Evolutionary conservation across 2,888 invertebrate genomes (phyloP).

Genomic region (Zootermopsis nevadensis): DNA sequence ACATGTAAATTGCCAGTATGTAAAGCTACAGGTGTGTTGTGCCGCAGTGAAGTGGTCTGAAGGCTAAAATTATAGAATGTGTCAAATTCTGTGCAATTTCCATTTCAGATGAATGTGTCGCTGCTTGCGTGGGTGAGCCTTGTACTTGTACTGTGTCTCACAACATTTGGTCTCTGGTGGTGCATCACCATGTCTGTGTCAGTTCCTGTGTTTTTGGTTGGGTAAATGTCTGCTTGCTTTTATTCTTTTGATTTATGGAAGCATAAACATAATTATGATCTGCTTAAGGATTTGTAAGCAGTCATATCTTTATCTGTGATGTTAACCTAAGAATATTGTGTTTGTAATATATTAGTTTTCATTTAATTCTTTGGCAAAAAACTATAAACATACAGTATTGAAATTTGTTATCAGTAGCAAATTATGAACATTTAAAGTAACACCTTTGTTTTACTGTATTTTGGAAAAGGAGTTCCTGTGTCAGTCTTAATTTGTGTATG

Average conservation of each 20-base stretch:
- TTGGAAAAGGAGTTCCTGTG: too few species aligned
- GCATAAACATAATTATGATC: not conserved
- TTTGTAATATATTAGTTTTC: not conserved
- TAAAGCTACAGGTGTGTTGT: too few species aligned
- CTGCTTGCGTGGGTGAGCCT: conserved; percentile 62
- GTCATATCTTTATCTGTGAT: not conserved
- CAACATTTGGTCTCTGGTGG: conserved; percentile 63
- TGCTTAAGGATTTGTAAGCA: too few species aligned
- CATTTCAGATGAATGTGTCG: conserved; percentile 62
- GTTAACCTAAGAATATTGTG: not conserved
- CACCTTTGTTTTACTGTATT: too few species aligned
- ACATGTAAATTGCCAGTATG: too few species aligned
- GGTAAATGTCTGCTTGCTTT: conserved; percentile 58
- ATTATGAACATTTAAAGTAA: too few species aligned
- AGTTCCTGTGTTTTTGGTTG: conserved; percentile 60
- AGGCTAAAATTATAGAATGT: too few species aligned
- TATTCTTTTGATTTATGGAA: conserved; percentile 1
- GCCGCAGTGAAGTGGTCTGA: too few species aligned
- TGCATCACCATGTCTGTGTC: conserved; percentile 59
- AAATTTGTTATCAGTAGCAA: too few species aligned
- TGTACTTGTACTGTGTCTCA: conserved; percentile 61
- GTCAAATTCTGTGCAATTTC: too few species aligned
- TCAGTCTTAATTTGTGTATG: too few species aligned
- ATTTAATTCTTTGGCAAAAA: not conserved
- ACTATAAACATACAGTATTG: not conserved